Evolutionary conservation across 2,113 vertebrate species (phyloP), one percentile per base, ranked within the genome.

Genomic region (Thunnus maccoyii): DNA sequence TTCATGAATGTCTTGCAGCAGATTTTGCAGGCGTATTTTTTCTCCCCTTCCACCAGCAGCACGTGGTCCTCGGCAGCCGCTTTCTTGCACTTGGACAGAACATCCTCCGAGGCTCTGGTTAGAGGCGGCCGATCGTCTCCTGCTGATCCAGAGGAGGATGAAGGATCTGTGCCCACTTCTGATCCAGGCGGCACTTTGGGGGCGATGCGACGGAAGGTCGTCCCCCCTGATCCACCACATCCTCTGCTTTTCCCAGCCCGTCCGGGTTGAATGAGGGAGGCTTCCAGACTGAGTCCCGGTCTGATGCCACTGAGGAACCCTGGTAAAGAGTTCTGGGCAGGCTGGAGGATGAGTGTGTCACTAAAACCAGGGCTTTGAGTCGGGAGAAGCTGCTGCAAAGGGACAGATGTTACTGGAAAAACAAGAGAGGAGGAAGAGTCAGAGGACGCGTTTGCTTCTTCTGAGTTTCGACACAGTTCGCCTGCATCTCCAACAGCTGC

Each of bases 1-100:
- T 97, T 99, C 91, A 98, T 91, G 71, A 99, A 99, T 3, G 97
- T 99, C 96, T 99, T 99, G 68, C 96, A 98, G 96, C 98, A 99
- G 93, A 99, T 98, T 92, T 97, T 97, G 92, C 98, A 99, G 13
- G 98, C 98, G 0, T 99, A 99, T 83, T 99, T 99, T 77, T 97
- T 98, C 0, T 97, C 97, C 0, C 98, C 98, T 81, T 99, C 98
- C 41, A 99, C 97, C 25, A 99, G 95, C 81, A 99, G 90, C 75
- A 99, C 98, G 0, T 97, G 97, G 90, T 99, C 97, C 93, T 99
- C 97, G 0, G 97, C 97, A 20, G 99, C 96, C 0, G 98, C 98
- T 88, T 99, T 99, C 94, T 98, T 99, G 81, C 98, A 99, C 81
- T 99, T 99, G 2, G 97, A 99, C 56, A 99, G 93, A 16, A 99